phyloP scores from a whole-genome alignment of 2,888 invertebrate genomes.

The Actias luna region DNA sequence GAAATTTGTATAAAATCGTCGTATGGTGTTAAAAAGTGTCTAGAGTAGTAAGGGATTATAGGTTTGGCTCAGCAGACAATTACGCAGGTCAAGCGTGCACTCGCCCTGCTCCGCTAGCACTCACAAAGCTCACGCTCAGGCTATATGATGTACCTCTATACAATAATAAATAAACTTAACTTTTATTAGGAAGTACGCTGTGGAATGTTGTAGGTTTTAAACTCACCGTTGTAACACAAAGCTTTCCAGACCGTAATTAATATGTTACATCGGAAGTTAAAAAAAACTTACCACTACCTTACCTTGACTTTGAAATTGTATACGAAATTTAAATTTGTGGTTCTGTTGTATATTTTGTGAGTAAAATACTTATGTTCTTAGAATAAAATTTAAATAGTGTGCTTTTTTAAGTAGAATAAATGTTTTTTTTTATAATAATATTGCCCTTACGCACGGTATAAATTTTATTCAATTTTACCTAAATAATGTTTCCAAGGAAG shows the following conservation, averaged over 20 bases:
- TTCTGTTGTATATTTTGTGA: too few relatives aligned
- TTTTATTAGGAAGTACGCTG: constrained; percentile 4
- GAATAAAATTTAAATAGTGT: too few relatives aligned
- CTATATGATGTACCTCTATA: constrained; percentile 32
- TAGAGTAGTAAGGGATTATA: constrained; percentile 48
- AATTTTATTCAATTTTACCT: not conserved
- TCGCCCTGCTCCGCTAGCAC: constrained; percentile 47
- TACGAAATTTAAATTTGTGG: too few relatives aligned
- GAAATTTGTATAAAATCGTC: constrained; percentile 28
- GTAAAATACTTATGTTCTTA: too few relatives aligned
- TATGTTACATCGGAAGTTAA: too few relatives aligned
- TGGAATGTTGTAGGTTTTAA: not conserved
- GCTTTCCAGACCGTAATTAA: not conserved
- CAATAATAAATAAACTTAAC: not conserved
- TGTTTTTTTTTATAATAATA: too few relatives aligned
- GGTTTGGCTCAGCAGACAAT: constrained; percentile 62
- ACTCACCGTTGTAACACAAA: not conserved
- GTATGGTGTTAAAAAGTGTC: constrained; percentile 39
- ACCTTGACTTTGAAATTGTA: too few relatives aligned
- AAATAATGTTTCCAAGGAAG: not conserved
- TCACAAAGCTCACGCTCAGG: constrained; percentile 42
- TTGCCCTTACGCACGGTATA: too few relatives aligned
- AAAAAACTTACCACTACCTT: too few relatives aligned
- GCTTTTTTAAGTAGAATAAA: too few relatives aligned
- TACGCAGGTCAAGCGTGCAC: constrained; percentile 69